Conservation (phyloP, 2,797 vertebrate genomes). For the Sciaenops ocellatus region DNA sequence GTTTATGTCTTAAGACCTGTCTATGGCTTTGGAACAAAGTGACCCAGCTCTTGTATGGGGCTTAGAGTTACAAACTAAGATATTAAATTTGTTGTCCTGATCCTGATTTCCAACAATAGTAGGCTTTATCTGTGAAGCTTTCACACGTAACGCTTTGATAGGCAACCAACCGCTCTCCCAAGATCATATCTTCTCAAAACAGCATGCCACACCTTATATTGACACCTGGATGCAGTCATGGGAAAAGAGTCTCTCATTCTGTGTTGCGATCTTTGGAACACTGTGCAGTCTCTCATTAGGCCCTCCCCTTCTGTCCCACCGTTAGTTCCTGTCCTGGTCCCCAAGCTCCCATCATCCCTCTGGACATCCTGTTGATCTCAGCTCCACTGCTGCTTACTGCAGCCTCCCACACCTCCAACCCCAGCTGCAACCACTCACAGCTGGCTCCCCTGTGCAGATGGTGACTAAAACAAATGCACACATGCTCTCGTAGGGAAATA, state of each 20-base stretch:
- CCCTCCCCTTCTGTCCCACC: not conserved
- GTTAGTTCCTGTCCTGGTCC: slow-evolving; percentile 12
- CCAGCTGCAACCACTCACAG: slow-evolving; percentile 61
- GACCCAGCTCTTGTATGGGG: not conserved
- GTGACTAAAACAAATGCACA: slow-evolving; percentile 61
- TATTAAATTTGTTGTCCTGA: slow-evolving; percentile 8
- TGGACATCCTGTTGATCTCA: slow-evolving; percentile 54
- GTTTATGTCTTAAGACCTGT: slow-evolving; percentile 30
- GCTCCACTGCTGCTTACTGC: slow-evolving; percentile 11
- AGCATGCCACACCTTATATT: slow-evolving; percentile 17
- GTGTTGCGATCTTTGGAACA: slow-evolving; percentile 23
- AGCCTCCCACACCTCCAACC: slow-evolving; percentile 25
- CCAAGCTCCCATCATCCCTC: slow-evolving; percentile 34
- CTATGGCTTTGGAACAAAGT: slow-evolving; percentile 8
- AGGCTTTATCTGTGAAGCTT: slow-evolving; percentile 13
- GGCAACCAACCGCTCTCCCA: not conserved
- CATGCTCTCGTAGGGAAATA: slow-evolving; percentile 37
- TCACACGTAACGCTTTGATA: not conserved
- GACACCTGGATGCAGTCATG: slow-evolving; percentile 19
- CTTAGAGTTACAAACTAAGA: slow-evolving; percentile 8
- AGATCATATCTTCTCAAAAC: slow-evolving; percentile 18
- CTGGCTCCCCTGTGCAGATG: slow-evolving; percentile 66
- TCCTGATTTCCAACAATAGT: not conserved
- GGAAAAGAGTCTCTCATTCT: slow-evolving; percentile 14
- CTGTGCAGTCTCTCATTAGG: slow-evolving; percentile 9